Percentiles rank a stretch among this genome's conserved stretches.
These are phyloP conservation scores for Corythaeola cristata DNA, from an alignment of 2,113 vertebrate genomes.

Conservation along the genomic window DNA sequence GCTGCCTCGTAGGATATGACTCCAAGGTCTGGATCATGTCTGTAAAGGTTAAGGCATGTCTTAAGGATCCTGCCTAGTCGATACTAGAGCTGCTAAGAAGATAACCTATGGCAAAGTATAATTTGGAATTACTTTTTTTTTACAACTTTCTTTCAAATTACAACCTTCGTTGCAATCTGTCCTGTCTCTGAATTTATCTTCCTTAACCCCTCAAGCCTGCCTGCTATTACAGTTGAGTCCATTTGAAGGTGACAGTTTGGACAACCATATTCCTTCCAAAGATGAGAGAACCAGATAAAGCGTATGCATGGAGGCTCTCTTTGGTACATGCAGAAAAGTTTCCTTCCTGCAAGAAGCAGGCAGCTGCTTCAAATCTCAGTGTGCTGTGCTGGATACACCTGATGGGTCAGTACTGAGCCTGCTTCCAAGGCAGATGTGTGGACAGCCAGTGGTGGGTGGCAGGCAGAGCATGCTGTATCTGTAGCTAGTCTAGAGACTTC, in stretches of 20 bases:
- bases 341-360: not conserved
- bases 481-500: not conserved
- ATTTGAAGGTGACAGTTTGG: not conserved
- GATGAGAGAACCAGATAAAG: not conserved
- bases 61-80: not conserved
- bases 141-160: not conserved
- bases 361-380: not conserved
- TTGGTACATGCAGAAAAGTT: not conserved
- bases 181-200: not conserved
- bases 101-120: not conserved
- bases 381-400: not conserved
- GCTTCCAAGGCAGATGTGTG: not conserved
- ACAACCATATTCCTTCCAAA: not conserved
- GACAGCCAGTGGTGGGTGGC: not conserved
- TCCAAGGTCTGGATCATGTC: not conserved
- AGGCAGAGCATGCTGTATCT: not conserved
- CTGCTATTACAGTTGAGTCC: not conserved
- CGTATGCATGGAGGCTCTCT: not conserved
- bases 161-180: not conserved
- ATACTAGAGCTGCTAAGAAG: not conserved
- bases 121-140: not conserved
- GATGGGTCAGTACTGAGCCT: not conserved
- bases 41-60: not conserved
- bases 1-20: not conserved
- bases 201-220: not conserved